Evolutionary conservation across 2,888 invertebrate species (phyloP).

Genomic region (Alloscopus bannaensis): DNA sequence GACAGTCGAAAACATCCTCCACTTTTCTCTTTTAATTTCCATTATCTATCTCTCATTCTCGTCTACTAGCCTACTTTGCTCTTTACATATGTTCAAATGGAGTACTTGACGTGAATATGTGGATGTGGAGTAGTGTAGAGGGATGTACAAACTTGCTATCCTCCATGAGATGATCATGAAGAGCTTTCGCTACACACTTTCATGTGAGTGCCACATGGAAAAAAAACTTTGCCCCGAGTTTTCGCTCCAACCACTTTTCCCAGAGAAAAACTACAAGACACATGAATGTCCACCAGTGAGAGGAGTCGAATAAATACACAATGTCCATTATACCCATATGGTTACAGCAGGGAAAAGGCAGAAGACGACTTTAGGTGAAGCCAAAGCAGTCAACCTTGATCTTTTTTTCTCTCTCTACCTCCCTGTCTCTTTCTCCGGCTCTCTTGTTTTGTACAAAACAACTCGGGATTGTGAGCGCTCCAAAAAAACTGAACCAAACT

Average conservation of each 20-base stretch:
- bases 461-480: no score
- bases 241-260: constrained; percentile 4
- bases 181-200: neutral
- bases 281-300: neutral
- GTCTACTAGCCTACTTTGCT: constrained; percentile 55
- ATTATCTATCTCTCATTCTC: constrained; percentile 64
- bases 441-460: no score
- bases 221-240: no score
- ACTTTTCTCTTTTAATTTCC: constrained; percentile 71
- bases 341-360: neutral
- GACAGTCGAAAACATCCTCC: constrained; percentile 72
- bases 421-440: neutral
- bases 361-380: neutral
- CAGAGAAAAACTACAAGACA: neutral
- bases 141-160: neutral
- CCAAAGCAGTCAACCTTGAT: constrained; percentile 28
- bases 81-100: constrained; percentile 8
- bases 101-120: constrained; percentile 5
- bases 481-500: neutral
- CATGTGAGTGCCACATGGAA: no score
- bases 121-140: neutral
- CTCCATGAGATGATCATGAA: neutral
- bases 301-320: neutral
- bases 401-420: constrained; percentile 10
- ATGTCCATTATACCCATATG: neutral